Evolutionary conservation across 2,113 vertebrate genomes (phyloP), one percentile per base, ranked within the genome.

Genomic region (Tragelaphus strepsiceros): DNA sequence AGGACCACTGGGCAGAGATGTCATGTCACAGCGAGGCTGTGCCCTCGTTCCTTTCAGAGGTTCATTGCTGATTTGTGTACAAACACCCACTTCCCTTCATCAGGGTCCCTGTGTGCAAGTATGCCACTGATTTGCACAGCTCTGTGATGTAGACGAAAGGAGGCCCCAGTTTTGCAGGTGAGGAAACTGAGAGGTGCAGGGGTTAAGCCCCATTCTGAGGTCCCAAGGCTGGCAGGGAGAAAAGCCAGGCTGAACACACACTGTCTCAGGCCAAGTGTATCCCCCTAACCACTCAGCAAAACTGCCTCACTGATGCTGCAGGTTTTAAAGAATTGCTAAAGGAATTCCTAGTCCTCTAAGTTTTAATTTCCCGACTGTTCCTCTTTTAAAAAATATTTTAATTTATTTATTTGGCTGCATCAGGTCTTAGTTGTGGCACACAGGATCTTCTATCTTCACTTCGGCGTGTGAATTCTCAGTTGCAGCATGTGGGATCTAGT

Each of bases 21-120:
- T 59, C 93, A 15, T 13, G 3, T 19, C 11, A 24, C 49, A 13
- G 46, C 0, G 0, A 43, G 21, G 35, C 91, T 28, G 4, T 0
- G 22, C 1, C 9, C 58, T 10, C 4, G 0, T 11, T 77, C 51
- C 15, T 56, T 35, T 16, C 30, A 2, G 21, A 46, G 82, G 32
- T 1, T 49, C 39, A 11, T 15, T 0, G 1, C 61, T 28, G 43
- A 19, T 35, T 0, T 35, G 32, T 12, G 28, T 5, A 21, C 1
- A 17, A 81, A 32, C 5, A 56, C 19, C 16, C 32, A 51, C 32
- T 84, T 62, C 88, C 24, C 1, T 26, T 7, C 39, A 35, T 0
- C 0, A 0, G 61, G 15, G 62, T 61, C 19, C n/a, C 43, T 2
- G 58, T 2, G 24, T 5, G 17, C 91, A 39, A 21, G 43, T 8